These are phyloP conservation scores for Hippocampus barbouri DNA, from an alignment of 2,113 vertebrate genomes.

Conservation along the genomic window DNA sequence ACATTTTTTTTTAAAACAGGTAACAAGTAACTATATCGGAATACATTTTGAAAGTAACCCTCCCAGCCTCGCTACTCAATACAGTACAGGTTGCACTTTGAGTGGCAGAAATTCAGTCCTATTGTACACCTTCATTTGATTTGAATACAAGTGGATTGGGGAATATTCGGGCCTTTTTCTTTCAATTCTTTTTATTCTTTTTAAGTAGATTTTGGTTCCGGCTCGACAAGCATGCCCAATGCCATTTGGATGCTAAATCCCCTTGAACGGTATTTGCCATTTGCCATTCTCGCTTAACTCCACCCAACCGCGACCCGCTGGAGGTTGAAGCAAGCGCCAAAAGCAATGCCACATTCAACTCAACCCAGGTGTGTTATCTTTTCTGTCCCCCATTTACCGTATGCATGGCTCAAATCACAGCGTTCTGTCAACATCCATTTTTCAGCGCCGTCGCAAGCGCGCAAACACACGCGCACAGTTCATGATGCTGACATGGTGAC, in stretches of 20 bases:
- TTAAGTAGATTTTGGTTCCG: constrained; percentile 1
- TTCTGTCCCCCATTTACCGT: constrained; percentile 15
- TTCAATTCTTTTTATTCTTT: background rate
- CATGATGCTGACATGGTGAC: constrained; percentile 39
- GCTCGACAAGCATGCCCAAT: background rate
- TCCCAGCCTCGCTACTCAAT: too few species aligned
- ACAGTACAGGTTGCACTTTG: too few species aligned
- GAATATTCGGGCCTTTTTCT: background rate
- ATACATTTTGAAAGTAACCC: too few species aligned
- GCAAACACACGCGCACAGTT: constrained; percentile 27
- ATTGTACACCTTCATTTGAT: constrained; percentile 5
- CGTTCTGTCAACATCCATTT: constrained; percentile 44
- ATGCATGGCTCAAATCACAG: constrained; percentile 30
- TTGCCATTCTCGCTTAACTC: constrained; percentile 7
- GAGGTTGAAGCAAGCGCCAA: constrained; percentile 16
- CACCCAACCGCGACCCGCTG: constrained; percentile 1
- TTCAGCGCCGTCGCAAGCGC: constrained; percentile 20
- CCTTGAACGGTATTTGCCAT: background rate
- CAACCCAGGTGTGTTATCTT: constrained; percentile 32
- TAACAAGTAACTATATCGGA: too few species aligned
- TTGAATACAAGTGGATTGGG: constrained; percentile 12
- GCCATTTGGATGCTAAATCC: constrained; percentile 1
- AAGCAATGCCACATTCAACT: constrained; percentile 14
- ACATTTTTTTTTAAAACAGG: too few species aligned
- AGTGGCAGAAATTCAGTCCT: background rate